Evolutionary conservation across 2,113 vertebrate species (phyloP).

Genomic region (Urocolius indicus): DNA sequence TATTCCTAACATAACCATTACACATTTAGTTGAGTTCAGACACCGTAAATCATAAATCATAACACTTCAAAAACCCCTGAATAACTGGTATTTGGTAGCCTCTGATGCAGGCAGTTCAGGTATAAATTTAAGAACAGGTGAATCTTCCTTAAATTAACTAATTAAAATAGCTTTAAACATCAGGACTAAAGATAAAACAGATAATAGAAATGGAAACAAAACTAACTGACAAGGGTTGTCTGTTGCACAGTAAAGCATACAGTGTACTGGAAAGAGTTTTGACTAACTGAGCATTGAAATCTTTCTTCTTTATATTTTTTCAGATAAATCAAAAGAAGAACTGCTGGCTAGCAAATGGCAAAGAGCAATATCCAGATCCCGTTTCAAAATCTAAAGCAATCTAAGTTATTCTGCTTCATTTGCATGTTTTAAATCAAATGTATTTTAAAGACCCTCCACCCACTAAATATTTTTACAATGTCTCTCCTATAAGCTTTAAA

Average conservation of each 20-base stretch:
- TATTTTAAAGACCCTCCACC: background rate
- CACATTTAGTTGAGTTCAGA: background rate
- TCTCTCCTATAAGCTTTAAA: background rate
- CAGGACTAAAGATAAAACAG: background rate
- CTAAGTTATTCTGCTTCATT: background rate
- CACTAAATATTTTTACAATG: background rate
- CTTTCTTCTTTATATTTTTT: background rate
- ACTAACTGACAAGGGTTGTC: background rate
- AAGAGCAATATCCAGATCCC: background rate
- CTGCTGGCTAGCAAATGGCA: background rate
- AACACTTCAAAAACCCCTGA: background rate
- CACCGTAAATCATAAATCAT: background rate
- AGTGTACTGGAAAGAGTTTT: background rate
- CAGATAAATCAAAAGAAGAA: background rate
- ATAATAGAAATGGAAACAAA: background rate
- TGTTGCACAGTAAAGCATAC: background rate
- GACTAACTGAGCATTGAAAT: background rate
- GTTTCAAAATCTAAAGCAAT: background rate
- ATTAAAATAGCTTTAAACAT: background rate
- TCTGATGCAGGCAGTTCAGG: background rate
- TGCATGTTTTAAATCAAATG: background rate
- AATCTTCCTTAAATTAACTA: background rate
- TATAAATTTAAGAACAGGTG: background rate
- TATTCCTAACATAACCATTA: background rate
- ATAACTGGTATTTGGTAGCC: background rate